Percentiles rank a stretch among this genome's conserved stretches.
phyloP scores from a whole-genome alignment of 2,113 vertebrate species.

The Ceyx cyanopectus region DNA sequence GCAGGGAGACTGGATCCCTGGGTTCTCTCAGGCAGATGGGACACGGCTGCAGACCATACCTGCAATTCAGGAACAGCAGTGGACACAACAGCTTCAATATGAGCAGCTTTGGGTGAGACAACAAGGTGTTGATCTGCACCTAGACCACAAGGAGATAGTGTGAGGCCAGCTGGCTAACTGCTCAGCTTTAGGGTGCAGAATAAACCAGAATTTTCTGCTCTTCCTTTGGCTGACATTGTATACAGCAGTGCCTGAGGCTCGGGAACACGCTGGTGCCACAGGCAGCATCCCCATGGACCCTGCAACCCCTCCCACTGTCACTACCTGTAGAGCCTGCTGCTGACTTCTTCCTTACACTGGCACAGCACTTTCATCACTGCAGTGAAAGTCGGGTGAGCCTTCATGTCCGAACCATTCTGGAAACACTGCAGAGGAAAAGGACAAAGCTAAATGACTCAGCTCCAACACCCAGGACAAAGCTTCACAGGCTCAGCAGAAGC shows the following conservation, averaged over 20 bases:
- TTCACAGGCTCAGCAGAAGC: rapidly evolving
- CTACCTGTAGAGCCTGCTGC: conserved; percentile 81
- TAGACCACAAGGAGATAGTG: not conserved
- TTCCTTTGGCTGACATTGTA: not conserved
- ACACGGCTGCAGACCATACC: conserved; percentile 78
- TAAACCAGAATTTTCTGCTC: not conserved
- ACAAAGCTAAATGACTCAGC: not conserved
- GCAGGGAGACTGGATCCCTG: conserved; percentile 82
- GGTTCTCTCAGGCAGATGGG: conserved; percentile 83
- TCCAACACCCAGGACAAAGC: not conserved
- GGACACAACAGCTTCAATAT: not conserved
- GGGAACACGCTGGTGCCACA: not conserved
- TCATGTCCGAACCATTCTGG: conserved; percentile 82
- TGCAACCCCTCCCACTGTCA: not conserved
- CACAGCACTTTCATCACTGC: conserved; percentile 84
- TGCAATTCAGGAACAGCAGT: conserved; percentile 46
- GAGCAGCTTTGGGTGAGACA: too few relatives aligned
- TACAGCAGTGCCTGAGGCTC: not conserved
- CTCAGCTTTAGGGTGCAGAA: not conserved
- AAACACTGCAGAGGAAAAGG: conserved; percentile 80
- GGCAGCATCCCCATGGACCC: not conserved
- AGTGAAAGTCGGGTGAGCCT: conserved; percentile 80
- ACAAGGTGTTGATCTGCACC: not conserved
- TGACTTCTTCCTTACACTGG: conserved; percentile 83
- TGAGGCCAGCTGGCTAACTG: not conserved